Percentiles rank a stretch among this genome's conserved stretches.
These are phyloP conservation scores for Corythaeola cristata DNA, from an alignment of 2,113 vertebrate species.

Conservation along the genomic window DNA sequence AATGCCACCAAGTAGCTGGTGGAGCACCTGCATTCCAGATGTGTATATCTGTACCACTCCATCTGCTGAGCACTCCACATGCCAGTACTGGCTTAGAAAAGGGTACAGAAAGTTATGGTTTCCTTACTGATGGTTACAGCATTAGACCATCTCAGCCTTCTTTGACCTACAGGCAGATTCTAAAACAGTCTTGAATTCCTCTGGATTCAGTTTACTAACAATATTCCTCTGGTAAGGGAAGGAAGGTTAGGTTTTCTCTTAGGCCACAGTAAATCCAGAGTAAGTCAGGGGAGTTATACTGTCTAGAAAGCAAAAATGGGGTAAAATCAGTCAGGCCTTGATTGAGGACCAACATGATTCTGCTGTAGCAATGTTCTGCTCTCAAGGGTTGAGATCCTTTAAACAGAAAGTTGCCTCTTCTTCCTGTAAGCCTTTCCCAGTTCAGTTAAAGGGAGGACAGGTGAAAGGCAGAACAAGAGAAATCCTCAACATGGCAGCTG, in stretches of 20 bases:
- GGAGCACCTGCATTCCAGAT: slow-evolving; percentile 42
- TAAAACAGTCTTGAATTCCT: not conserved
- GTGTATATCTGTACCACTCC: not conserved
- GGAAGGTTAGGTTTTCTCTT: not conserved
- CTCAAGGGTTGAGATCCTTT: not conserved
- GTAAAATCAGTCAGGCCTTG: not conserved
- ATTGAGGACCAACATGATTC: not conserved
- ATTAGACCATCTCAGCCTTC: not conserved
- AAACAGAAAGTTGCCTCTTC: not conserved
- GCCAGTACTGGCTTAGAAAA: not conserved
- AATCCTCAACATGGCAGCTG: not conserved
- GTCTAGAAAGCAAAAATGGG: not conserved
- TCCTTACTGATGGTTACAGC: not conserved
- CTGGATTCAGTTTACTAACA: not conserved
- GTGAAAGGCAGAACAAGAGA: not conserved
- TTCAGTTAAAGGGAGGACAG: not conserved
- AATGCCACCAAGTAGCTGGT: slow-evolving; percentile 1
- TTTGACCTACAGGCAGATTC: not conserved
- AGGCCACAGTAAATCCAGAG: not conserved
- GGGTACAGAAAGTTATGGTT: not conserved
- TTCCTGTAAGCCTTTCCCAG: not conserved
- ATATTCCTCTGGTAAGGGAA: not conserved
- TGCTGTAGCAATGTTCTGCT: not conserved
- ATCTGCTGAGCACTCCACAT: not conserved
- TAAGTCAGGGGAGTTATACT: not conserved